Percentiles rank a stretch among this genome's conserved stretches.
phyloP scores from a whole-genome alignment of 2,113 vertebrate genomes.

The Cervus canadensis region DNA sequence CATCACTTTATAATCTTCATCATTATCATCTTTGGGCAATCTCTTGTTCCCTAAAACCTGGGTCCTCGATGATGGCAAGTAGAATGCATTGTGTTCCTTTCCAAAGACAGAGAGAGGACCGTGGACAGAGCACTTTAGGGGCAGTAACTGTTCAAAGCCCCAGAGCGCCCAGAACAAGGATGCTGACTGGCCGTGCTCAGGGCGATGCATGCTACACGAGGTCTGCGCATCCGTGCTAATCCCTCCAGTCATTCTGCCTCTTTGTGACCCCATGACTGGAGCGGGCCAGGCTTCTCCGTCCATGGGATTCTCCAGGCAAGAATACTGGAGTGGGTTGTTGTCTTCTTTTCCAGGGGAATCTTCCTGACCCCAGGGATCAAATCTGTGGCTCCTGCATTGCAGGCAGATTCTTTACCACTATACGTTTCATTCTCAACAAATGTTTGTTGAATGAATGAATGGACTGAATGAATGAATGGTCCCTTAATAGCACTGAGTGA shows the following conservation, averaged over 20 bases:
- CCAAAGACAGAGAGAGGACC: not conserved
- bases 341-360: not conserved
- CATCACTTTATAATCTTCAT: not conserved
- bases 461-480: not conserved
- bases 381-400: not conserved
- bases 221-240: not conserved
- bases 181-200: not conserved
- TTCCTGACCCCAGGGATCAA: not conserved
- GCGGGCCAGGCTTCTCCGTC: not conserved
- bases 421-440: not conserved
- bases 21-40: not conserved
- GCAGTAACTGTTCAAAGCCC: not conserved
- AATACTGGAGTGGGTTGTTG: not conserved
- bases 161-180: accelerated
- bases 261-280: not conserved
- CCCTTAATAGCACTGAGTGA: not conserved
- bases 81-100: not conserved
- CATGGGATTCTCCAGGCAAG: not conserved
- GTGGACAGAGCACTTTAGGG: not conserved
- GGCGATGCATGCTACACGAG: not conserved
- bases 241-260: not conserved
- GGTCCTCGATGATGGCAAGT: not conserved
- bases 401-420: not conserved
- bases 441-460: not conserved
- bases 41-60: not conserved